These are phyloP conservation scores for Eclectus roratus DNA, from an alignment of 2,113 vertebrate species.

Conservation along the genomic window DNA sequence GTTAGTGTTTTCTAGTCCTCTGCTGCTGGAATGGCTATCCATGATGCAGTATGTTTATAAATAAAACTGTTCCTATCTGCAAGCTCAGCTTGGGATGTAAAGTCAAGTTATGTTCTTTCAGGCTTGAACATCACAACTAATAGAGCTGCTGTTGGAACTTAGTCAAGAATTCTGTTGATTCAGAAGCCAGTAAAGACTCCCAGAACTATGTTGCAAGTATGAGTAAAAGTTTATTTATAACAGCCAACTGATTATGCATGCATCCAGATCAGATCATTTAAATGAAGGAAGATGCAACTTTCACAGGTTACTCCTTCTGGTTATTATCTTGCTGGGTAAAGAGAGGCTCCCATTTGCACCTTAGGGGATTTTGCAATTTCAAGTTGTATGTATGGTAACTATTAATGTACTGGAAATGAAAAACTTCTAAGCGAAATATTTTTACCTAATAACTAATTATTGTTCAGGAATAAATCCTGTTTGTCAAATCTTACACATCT, in stretches of 20 bases:
- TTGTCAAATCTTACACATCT: neutral
- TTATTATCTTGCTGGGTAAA: neutral
- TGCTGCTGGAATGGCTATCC: neutral
- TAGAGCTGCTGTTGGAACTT: slow-evolving; percentile 8
- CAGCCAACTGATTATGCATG: neutral
- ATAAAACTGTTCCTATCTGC: neutral
- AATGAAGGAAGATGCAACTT: neutral
- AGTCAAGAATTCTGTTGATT: slow-evolving; percentile 52
- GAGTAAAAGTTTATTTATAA: slow-evolving; percentile 39
- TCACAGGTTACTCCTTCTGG: neutral
- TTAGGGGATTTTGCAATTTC: neutral
- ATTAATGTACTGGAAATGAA: neutral
- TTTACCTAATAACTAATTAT: neutral
- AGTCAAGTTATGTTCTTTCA: neutral
- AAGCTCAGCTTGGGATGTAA: neutral
- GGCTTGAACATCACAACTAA: neutral
- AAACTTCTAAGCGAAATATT: neutral
- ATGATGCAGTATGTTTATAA: neutral
- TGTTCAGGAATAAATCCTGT: neutral
- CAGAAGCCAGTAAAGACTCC: neutral
- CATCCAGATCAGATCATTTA: neutral
- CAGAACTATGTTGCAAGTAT: neutral
- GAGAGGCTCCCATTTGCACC: neutral
- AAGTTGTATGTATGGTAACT: neutral
- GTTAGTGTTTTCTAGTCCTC: neutral